Evolutionary conservation across 2,797 vertebrate species (phyloP), one percentile per base, ranked within the genome.

Genomic region (Rhinoraja longicauda): DNA sequence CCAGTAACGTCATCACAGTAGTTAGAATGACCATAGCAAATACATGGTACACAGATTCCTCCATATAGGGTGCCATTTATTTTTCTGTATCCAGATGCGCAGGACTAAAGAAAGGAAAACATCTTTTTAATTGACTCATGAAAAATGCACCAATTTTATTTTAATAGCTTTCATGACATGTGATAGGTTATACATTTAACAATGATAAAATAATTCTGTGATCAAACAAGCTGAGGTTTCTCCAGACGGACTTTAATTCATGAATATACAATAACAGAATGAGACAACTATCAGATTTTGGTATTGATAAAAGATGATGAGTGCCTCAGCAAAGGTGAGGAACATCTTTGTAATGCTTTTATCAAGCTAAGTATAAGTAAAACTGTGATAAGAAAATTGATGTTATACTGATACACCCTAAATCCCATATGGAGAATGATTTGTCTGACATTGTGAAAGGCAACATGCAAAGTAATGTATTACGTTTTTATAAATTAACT

Each of bases 21-120:
- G 0, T 96, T 94, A 0, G 97, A 93, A 0, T 99, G 98, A 82
- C 97, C 96, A 67, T 98, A 96, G 95, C 99, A 99, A 0, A 73
- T 95, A 93, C 99, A 99, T 0, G 95, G 96, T 79, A 96, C 97
- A 95, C 99, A 99, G 94, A 97, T 94, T 26, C 98, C 98, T 0
- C 95, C 96, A 79, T 98, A 97, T 82, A 98, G 62, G 0, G 96
- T 97, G 32, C 98, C 95, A 0, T 98, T 98, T 72, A 99, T 96
- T 93, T 98, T 96, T 62, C 98, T 96, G 94, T 97, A 96, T n/a
- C 94, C 96, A 93, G 96, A 94, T 93, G 95, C 94, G 94, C 99
- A 99, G 0, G 93, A 94, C 99, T 99, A 95, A 78, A 96, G 96
- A 84, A 81, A 78, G 93, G 88, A 62, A 92, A 21, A 0, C 93